Percentiles rank a stretch among this genome's conserved stretches.
Conservation (phyloP, 2,888 invertebrate genomes). For the Rhingia campestris region DNA sequence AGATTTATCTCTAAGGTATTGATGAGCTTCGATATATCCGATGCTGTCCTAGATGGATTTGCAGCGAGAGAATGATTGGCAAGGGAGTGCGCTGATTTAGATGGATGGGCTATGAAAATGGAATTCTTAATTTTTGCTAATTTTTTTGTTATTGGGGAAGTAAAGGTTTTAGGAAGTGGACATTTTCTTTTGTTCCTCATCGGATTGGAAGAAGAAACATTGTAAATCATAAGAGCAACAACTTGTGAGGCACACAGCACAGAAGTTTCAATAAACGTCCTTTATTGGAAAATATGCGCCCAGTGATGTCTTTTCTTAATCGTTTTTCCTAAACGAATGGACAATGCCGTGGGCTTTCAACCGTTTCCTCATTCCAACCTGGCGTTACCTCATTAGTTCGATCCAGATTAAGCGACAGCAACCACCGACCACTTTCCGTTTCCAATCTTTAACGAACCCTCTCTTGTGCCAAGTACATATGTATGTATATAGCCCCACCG, state of each 20-base stretch:
- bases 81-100: not conserved
- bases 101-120: not conserved
- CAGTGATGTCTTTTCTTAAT: not conserved
- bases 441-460: too few species aligned
- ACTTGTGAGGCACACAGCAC: too few species aligned
- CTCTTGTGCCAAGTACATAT: too few species aligned
- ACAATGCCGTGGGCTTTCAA: too few species aligned
- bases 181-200: not conserved
- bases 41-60: conserved; percentile 14
- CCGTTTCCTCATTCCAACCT: too few species aligned
- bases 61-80: not conserved
- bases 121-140: not conserved
- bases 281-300: not conserved
- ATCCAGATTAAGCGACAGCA: too few species aligned
- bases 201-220: too few species aligned
- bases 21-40: conserved; percentile 20
- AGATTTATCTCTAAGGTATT: conserved; percentile 30
- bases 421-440: too few species aligned
- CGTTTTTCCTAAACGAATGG: not conserved
- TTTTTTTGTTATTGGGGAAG: not conserved
- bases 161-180: not conserved
- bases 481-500: too few species aligned
- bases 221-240: not conserved
- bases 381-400: too few species aligned
- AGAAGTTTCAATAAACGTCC: too few species aligned